Percentiles rank a stretch among this genome's conserved stretches.
Conservation (phyloP, 2,113 vertebrate genomes). For the Nyctibius bracteatus region DNA sequence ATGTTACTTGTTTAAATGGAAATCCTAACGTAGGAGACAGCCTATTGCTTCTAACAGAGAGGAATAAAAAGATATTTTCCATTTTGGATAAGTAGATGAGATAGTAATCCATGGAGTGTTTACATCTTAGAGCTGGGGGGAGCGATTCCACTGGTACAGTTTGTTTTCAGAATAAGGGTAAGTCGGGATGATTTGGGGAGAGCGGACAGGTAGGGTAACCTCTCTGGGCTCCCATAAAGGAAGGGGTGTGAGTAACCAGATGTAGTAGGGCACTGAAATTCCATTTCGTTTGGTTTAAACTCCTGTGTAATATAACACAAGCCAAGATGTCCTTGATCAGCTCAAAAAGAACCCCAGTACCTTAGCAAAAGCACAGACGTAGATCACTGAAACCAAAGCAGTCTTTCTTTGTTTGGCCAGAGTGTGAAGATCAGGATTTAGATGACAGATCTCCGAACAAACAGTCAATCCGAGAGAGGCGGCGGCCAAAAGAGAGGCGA, state of each 20-base stretch:
- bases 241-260: background rate
- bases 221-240: background rate
- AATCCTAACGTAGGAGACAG: background rate
- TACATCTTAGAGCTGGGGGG: background rate
- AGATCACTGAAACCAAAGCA: slow-evolving; percentile 37
- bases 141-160: background rate
- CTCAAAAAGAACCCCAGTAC: background rate
- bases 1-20: background rate
- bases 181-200: background rate
- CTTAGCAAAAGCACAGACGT: background rate
- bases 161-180: background rate
- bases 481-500: slow-evolving; percentile 64
- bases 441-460: slow-evolving; percentile 63
- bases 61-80: background rate
- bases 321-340: background rate
- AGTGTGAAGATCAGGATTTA: slow-evolving; percentile 70
- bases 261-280: background rate
- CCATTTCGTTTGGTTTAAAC: background rate
- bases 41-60: background rate
- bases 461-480: slow-evolving; percentile 66
- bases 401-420: slow-evolving; percentile 68
- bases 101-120: background rate
- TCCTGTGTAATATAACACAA: background rate
- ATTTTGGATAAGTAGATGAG: background rate
- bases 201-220: background rate